Base-by-base conservation (phyloP, 2,888 invertebrate genomes). In the Idaea aversata region DNA sequence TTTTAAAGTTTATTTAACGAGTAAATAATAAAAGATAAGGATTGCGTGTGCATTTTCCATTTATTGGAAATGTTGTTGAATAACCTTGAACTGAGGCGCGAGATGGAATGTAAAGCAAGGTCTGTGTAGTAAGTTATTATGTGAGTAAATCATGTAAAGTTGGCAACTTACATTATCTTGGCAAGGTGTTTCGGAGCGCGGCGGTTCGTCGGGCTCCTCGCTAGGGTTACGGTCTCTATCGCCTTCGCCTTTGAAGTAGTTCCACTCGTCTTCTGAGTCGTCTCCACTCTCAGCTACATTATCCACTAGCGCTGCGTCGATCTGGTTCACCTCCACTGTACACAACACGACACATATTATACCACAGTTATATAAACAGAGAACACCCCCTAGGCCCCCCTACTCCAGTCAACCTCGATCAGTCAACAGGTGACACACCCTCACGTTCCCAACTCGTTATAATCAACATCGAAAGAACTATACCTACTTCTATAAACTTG, bases 241-340 rank as follows among this genome's bases (percentile, higher is more conserved):
- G 70, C 94, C 94, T 80, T 95, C 95, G 77, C 95, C 95, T 83
- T 95, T 95, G 87, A 94, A 95, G 86, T 97, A 97, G 87, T 97
- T 97, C 97, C 97, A 97, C 95, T 97, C 97, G 95, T 97, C 97
- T 90, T 97, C 97, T 75, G 96, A 96, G 75, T 96, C 96, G 77
- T 96, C 96, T 80, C 95, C 95, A 80, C 95, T 96, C 88, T 96
- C 96, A 82, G 93, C 95, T 95, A 95, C 95, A 94, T 95, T 95
- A 93, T 95, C 96, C 90, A 94, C 93, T 85, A 94, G 82, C 76
- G 85, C 87, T 77, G 89, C 92, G 88, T 91, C 92, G 75, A 90
- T 88, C 87, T 91, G 90, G 90, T 88, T 84, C 75, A 86, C 84
- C 76, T 88, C 91, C 86, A 91, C 92, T 91, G 86, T 76, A 82